Conservation (phyloP, 2,113 vertebrate genomes). For the Pterophyllum scalare region DNA sequence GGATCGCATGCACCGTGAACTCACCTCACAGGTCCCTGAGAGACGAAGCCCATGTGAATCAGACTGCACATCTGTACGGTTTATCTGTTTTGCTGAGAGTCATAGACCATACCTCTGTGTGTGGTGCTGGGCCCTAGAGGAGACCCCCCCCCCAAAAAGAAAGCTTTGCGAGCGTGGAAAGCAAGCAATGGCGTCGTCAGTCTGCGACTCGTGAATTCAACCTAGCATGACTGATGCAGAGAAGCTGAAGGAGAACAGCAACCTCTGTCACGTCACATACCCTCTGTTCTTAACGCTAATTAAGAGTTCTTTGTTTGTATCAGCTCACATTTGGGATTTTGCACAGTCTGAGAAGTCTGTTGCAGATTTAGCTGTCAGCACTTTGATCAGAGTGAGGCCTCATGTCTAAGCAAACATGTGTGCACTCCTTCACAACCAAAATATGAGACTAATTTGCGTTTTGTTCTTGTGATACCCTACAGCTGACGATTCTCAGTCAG, state of each 20-base stretch:
- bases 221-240: conserved; percentile 28
- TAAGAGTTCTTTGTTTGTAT: conserved; percentile 69
- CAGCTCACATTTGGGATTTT: conserved; percentile 63
- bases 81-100: conserved; percentile 18
- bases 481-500: conserved; percentile 40
- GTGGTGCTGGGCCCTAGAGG: conserved; percentile 17
- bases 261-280: conserved; percentile 24
- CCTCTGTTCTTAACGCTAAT: conserved; percentile 61
- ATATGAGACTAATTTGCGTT: conserved; percentile 55
- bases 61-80: conserved; percentile 42
- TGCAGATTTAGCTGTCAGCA: conserved; percentile 61
- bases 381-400: conserved; percentile 71
- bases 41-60: conserved; percentile 25
- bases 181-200: conserved; percentile 19
- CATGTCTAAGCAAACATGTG: conserved; percentile 51
- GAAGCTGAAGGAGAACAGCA: conserved; percentile 29
- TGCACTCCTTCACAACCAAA: conserved; percentile 20
- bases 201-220: conserved; percentile 28
- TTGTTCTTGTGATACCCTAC: conserved; percentile 46
- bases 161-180: conserved; percentile 16
- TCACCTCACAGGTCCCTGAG: conserved; percentile 24
- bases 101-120: not conserved
- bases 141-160: not conserved
- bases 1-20: conserved; percentile 25
- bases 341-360: conserved; percentile 44